A percentile compares a stretch with the other conserved stretches of the same genome.
Evolutionary conservation across 2,888 invertebrate species (phyloP).

Genomic region (Meandrusa payeni): DNA sequence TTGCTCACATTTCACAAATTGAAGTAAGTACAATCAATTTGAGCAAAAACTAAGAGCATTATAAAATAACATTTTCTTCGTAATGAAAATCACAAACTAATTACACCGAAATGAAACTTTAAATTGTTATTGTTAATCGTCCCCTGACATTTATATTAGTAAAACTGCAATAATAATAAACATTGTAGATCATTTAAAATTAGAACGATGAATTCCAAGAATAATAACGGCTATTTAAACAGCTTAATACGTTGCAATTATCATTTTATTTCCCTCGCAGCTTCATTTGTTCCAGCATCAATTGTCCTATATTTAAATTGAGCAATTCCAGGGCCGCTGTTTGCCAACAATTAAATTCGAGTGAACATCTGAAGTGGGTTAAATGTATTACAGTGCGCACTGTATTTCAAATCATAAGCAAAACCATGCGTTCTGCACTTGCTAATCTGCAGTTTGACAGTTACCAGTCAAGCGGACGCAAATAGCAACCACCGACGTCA

Average conservation of each 20-base stretch:
- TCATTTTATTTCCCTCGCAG: not conserved
- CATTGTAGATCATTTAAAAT: too few relatives aligned
- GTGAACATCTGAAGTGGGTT: constrained; percentile 32
- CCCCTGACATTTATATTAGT: too few relatives aligned
- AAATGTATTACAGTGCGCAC: constrained; percentile 30
- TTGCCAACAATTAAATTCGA: constrained; percentile 26
- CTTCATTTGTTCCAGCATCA: constrained; percentile 5
- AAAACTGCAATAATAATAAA: too few relatives aligned
- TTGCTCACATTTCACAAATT: too few relatives aligned
- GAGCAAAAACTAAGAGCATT: too few relatives aligned
- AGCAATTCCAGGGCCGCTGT: constrained; percentile 8
- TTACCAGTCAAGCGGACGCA: constrained; percentile 54
- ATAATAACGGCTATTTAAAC: too few relatives aligned
- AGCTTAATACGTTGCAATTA: not conserved
- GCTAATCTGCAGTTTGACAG: constrained; percentile 61
- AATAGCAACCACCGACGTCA: constrained; percentile 63
- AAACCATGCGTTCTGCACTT: constrained; percentile 41
- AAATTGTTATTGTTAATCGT: too few relatives aligned
- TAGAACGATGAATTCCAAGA: too few relatives aligned
- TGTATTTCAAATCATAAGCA: constrained; percentile 43
- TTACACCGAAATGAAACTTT: too few relatives aligned
- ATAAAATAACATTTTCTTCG: too few relatives aligned
- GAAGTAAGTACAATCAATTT: too few relatives aligned
- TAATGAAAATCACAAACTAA: too few relatives aligned
- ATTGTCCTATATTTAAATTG: constrained; percentile 22